A percentile compares a stretch with the other conserved stretches of the same genome.
Conservation (phyloP, 2,113 vertebrate genomes). For the Telmatochromis sp. region DNA sequence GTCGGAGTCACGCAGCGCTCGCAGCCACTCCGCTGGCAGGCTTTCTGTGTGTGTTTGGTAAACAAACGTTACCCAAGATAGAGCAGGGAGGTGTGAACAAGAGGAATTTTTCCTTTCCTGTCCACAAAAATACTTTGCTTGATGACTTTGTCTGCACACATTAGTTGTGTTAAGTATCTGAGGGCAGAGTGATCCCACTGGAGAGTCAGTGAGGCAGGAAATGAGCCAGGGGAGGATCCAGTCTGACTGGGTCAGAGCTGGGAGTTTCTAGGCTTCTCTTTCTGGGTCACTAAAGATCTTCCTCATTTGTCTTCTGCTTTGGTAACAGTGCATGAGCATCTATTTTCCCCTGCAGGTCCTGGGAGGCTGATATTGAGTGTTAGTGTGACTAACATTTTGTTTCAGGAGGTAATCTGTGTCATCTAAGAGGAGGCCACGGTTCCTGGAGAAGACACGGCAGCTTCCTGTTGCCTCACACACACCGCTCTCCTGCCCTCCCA, state of each 20-base stretch:
- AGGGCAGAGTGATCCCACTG: neutral
- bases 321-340: neutral
- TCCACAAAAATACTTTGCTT: neutral
- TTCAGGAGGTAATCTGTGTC: neutral
- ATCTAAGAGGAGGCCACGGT: neutral
- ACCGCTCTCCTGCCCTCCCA: neutral
- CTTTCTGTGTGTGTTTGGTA: constrained; percentile 25
- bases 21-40: neutral
- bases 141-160: neutral
- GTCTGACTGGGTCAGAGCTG: constrained; percentile 5
- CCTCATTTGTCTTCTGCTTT: neutral
- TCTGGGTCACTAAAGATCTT: neutral
- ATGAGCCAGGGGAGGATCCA: neutral
- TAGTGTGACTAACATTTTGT: neutral
- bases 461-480: constrained; percentile 40
- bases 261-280: constrained; percentile 29
- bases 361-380: neutral
- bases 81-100: constrained; percentile 4
- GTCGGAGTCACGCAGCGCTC: constrained; percentile 8
- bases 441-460: neutral
- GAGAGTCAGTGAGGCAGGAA: neutral
- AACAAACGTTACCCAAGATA: constrained; percentile 33
- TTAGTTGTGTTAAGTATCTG: neutral
- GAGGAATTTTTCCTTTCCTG: neutral
- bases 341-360: neutral